Base-by-base conservation (phyloP, 1,140 invertebrate genomes). In the Zaprionus taronus region DNA sequence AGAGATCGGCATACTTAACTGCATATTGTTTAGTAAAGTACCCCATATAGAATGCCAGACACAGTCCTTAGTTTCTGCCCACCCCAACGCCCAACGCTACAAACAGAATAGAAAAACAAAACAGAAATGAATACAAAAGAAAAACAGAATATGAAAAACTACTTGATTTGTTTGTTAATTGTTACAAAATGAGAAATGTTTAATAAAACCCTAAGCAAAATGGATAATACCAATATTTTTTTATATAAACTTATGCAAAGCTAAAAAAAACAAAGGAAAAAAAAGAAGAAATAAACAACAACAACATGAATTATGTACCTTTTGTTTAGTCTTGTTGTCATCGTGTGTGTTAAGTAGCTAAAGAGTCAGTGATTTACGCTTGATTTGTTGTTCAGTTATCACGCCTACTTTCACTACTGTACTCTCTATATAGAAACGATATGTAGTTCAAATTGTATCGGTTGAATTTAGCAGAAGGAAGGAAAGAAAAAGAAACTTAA, bases 101-200 rank as follows among this genome's bases (percentile, higher is more conserved):
- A 15, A 57, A 51, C n/a, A 51, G 9, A 34, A 34, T 11, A 34
- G 31, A 14, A 49, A 22, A 51, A 51, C 12, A 20, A 44, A 2
- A 62, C 20, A 15, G 4, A 26, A 9, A 51, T 20, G 6, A 24
- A 24, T 22, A 12, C 17, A 22, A 22, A 51, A 49, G 57, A 38
- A 24, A 34, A 65, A 22, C 11, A 49, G 17, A n/a, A 22, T 24
- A 20, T 4, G 12, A 53, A 34, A 60, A 67, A 56, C 61, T 55
- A 80, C 66, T 77, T 72, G 20, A 78, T 86, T 89, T 83, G 78
- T 83, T 84, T 81, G 80, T 89, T 89, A 80, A 87, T 86, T 79
- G 83, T 86, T 86, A 77, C 53, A 77, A 83, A 47, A 80, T 61
- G 55, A 56, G 41, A 51, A 73, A 66, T 80, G 81, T 81, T 89